Conservation (phyloP, 2,113 vertebrate genomes). For the Odontophorus gujanensis region DNA sequence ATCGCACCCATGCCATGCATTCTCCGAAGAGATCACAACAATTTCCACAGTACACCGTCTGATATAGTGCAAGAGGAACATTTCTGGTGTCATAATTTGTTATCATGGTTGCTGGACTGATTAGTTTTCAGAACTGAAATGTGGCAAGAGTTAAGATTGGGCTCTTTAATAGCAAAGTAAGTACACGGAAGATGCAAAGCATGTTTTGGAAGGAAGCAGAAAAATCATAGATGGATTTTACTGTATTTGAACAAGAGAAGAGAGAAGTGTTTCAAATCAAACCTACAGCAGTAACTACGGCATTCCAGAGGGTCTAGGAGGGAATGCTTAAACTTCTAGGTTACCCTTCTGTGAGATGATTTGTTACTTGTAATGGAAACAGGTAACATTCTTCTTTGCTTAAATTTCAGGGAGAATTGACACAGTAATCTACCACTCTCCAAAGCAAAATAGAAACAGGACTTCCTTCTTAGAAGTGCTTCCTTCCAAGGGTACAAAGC, state of each 20-base stretch:
- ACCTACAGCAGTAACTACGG: background rate
- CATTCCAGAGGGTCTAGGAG: background rate
- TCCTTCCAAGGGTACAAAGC: background rate
- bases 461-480: slow-evolving; percentile 15
- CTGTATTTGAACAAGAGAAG: background rate
- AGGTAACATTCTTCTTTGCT: background rate
- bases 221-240: background rate
- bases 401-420: background rate
- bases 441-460: background rate
- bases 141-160: background rate
- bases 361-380: slow-evolving; percentile 36
- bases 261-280: slow-evolving; percentile 61
- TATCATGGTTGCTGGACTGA: background rate
- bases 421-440: background rate
- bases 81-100: background rate
- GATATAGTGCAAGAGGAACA: background rate
- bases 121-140: background rate
- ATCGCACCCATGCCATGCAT: background rate
- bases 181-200: background rate
- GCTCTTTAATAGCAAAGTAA: slow-evolving; percentile 4
- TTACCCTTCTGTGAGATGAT: slow-evolving; percentile 24
- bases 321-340: slow-evolving; percentile 36
- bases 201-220: background rate
- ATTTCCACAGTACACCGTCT: background rate
- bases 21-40: background rate